Conservation (phyloP, 2,797 vertebrate genomes). For the Gastrophryne carolinensis region DNA sequence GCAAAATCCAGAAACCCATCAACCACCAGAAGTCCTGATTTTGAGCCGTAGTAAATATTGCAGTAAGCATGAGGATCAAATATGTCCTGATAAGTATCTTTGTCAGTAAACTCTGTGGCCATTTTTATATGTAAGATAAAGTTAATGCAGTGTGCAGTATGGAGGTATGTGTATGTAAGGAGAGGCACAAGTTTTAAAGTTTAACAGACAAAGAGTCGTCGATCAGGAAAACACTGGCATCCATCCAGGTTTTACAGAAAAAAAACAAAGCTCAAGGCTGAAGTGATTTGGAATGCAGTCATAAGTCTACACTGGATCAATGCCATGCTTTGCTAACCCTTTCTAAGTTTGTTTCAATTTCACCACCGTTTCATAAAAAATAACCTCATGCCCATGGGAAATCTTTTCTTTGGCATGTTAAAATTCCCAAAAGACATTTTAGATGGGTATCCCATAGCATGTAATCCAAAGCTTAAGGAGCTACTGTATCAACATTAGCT, state of each 20-base stretch:
- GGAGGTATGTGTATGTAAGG: neutral
- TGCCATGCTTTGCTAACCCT: neutral
- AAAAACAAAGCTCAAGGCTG: neutral
- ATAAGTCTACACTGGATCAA: neutral
- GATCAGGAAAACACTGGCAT: neutral
- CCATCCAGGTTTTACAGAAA: neutral
- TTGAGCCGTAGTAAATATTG: neutral
- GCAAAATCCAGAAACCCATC: slow-evolving; percentile 43
- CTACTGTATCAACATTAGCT: too few relatives aligned
- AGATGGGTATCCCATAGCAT: too few relatives aligned
- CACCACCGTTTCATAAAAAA: too few relatives aligned
- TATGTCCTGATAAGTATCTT: slow-evolving; percentile 44
- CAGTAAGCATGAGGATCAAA: slow-evolving; percentile 8
- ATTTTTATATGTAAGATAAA: neutral
- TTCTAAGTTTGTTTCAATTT: too few relatives aligned
- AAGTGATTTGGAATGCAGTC: neutral
- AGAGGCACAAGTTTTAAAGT: neutral
- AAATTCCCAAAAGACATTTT: too few relatives aligned
- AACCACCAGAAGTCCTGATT: slow-evolving; percentile 3
- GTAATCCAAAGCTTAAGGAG: too few relatives aligned
- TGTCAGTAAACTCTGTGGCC: slow-evolving; percentile 32
- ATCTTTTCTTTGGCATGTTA: too few relatives aligned
- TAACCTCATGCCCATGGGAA: too few relatives aligned
- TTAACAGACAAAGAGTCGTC: neutral
- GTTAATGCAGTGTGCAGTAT: neutral